Base-by-base conservation (phyloP, 1,140 invertebrate genomes). In the Panulirus ornatus region DNA sequence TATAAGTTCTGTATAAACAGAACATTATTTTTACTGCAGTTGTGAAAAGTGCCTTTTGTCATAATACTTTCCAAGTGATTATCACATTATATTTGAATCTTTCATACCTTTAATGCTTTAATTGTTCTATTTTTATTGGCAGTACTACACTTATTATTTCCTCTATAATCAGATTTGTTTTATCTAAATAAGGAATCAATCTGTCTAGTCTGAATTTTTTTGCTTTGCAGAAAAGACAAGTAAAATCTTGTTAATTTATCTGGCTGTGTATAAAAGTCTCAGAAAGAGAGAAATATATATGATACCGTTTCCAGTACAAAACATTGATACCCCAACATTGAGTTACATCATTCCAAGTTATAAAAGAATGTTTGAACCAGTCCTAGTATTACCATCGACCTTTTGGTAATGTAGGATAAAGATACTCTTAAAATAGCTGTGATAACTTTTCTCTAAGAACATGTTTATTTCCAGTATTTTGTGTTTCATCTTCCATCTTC, bases 161-260 rank as follows among this genome's bases (percentile, higher is more conserved):
- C 42, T 71, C 22, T 9, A 47, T 40, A 38, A 81, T 47, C 40
- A 44, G 40, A 70, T 44, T 71, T 88, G 40, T 84, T 47, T 42
- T 88, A 76, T 75, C 42, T 73, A 27, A 73, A 75, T 58, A 83
- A 79, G 66, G 58, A 88, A 88, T 27, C n/a, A 86, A 76, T 42
- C 38, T 71, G 79, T 89, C 87, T 89, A 89, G 87, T 89, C 79
- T 82, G 78, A 75, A 58, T 73, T 82, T 70, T 47, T 76, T 81
- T 75, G 27, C 27, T 75, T 54, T 42, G 38, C n/a, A 44, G 40
- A 89, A 89, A 89, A 88, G 85, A 79, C 85, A 81, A 78, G 36
- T 70, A 71, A 83, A 89, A 75, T 89, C 40, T 89, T 83, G 84
- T 76, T 75, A 51, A 71, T 84, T 70, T 84, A 86, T 78, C 75